phyloP scores from a whole-genome alignment of 2,888 invertebrate genomes.

The Sesamia inferens region DNA sequence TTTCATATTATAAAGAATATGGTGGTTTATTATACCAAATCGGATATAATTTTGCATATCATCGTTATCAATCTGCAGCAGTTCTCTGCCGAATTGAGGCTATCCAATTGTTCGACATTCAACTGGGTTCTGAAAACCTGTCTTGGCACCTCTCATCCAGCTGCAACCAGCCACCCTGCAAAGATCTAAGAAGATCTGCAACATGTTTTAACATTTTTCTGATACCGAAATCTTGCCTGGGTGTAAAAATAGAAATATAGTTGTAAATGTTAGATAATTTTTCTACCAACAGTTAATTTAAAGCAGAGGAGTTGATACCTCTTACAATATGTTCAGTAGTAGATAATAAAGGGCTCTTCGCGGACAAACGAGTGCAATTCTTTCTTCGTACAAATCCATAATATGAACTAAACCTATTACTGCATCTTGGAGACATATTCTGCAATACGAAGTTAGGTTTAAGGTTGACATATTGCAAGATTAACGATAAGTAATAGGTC shows the following conservation, averaged over 20 bases:
- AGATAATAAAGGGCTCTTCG: no score
- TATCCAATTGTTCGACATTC: not conserved
- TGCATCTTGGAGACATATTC: conserved; percentile 11
- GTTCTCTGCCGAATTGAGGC: not conserved
- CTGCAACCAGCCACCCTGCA: not conserved
- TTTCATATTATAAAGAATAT: not conserved
- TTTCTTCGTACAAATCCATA: not conserved
- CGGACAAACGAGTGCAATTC: not conserved
- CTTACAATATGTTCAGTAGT: no score
- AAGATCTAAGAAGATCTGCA: not conserved
- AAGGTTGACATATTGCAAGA: conserved; percentile 58
- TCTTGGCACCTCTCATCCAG: not conserved
- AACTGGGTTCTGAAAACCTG: not conserved
- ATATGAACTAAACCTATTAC: not conserved
- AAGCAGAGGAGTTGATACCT: no score
- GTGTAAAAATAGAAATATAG: no score
- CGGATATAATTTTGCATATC: not conserved
- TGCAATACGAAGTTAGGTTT: conserved; percentile 48
- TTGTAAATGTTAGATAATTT: no score
- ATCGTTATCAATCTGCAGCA: not conserved
- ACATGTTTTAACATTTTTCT: not conserved
- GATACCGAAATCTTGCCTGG: not conserved
- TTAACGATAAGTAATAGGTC: conserved; percentile 56
- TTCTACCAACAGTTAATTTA: no score
- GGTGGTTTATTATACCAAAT: not conserved